Percentiles rank a stretch among this genome's conserved stretches.
Evolutionary conservation across 2,113 vertebrate genomes (phyloP).

Genomic region (Microcebus ravelobensis): DNA sequence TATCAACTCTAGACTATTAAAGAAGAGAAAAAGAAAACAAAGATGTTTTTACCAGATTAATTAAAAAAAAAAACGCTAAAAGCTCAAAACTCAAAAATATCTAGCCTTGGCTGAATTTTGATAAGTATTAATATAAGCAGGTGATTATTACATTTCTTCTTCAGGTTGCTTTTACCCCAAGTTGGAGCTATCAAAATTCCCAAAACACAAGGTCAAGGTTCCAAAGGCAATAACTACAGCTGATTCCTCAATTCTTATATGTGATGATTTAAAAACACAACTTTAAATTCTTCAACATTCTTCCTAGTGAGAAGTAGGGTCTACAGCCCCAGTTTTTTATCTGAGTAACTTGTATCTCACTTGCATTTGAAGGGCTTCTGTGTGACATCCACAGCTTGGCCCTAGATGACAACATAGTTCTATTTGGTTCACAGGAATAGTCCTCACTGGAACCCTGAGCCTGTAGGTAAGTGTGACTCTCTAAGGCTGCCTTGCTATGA

Average conservation of each 20-base stretch:
- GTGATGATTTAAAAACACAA: neutral
- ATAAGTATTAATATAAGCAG: neutral
- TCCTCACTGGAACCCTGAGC: neutral
- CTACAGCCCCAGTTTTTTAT: neutral
- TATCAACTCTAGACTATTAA: neutral
- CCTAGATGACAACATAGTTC: neutral
- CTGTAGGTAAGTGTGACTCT: neutral
- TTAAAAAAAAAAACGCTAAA: neutral
- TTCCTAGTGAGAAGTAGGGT: neutral
- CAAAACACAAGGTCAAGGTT: neutral
- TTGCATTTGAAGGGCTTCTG: neutral
- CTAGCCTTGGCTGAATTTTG: neutral
- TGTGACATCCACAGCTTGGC: neutral
- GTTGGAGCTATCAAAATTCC: neutral
- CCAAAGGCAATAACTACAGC: neutral
- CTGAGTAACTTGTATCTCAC: neutral
- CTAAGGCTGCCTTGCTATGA: neutral
- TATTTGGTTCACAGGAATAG: neutral
- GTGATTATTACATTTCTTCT: constrained; percentile 12
- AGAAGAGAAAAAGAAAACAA: constrained; percentile 23
- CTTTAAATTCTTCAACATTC: neutral
- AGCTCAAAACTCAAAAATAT: neutral
- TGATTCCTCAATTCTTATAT: neutral
- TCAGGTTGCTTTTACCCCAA: neutral
- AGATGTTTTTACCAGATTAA: neutral